Base-by-base conservation (phyloP, 2,888 invertebrate genomes). In the Dryomyza anilis region DNA sequence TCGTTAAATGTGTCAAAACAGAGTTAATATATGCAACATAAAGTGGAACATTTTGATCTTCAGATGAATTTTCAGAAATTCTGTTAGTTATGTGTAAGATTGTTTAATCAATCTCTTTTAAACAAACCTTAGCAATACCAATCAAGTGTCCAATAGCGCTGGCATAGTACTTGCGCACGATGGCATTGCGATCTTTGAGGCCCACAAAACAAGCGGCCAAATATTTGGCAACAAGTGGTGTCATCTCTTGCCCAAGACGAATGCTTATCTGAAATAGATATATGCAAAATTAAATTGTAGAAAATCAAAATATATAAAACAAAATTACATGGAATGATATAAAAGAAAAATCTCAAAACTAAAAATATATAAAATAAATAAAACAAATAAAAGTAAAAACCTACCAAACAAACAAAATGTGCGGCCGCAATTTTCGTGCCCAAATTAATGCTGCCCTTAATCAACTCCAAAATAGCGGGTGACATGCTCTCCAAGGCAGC, bases 111-210 rank as follows among this genome's bases (percentile, higher is more conserved):
- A 10, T 16, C 16, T 43, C 2, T 50, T 27, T 2, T 19, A 55
- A 14, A 36, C 27, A 39, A 43, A 87, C 91, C 85, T 95, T 96
- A 36, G 95, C 94, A 67, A 88, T 87, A 16, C 90, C 89, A 8
- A 94, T 90, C 5, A 96, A 86, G 76, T 95, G 91, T 0, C 96
- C 96, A 67, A 96, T 88, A 19, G 94, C 91, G 63, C 88, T 87
- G 0, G 95, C 92, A 79, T 91, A 94, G 69, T 92, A 91, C 83
- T 93, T 95, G 73, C 95, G 86, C 0, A 96, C 89, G 0, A 92
- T 91, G 0, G 89, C 85, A 78, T 95, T 96, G 66, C 94, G 87
- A 82, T 97, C 96, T 53, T 90, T 89, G 19, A 95, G 85, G 0
- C 95, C 94, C 71, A 89, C 89, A 43, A 94, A 85, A 65, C 81